phyloP scores from a whole-genome alignment of 1,140 invertebrate species.

The Megalopta genalis region DNA sequence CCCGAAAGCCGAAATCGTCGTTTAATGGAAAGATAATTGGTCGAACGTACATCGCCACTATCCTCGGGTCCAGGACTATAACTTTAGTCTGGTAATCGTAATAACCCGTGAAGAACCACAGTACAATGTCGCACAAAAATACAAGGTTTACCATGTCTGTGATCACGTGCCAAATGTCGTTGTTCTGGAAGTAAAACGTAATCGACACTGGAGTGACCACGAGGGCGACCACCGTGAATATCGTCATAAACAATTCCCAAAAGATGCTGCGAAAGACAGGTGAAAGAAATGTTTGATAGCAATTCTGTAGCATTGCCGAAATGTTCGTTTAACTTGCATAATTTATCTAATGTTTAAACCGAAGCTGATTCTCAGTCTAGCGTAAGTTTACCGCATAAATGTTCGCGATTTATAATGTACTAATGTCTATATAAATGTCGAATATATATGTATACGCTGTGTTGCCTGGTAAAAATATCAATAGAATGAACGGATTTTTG shows the following conservation, averaged over 20 bases:
- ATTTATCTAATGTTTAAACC: too few relatives aligned
- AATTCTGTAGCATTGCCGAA: too few relatives aligned
- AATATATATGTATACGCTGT: too few relatives aligned
- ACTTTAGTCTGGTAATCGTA: slow-evolving; percentile 63
- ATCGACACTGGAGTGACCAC: slow-evolving; percentile 60
- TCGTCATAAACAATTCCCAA: slow-evolving; percentile 69
- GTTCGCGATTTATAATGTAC: too few relatives aligned
- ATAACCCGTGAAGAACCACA: slow-evolving; percentile 73
- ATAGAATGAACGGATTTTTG: too few relatives aligned
- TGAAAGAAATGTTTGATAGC: too few relatives aligned
- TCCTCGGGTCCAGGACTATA: slow-evolving; percentile 63
- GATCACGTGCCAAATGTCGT: slow-evolving; percentile 29
- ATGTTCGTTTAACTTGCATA: too few relatives aligned
- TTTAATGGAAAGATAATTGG: not conserved
- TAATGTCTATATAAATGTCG: too few relatives aligned
- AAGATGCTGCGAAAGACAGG: slow-evolving; percentile 49
- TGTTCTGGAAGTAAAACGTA: slow-evolving; percentile 56
- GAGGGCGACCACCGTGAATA: slow-evolving; percentile 52
- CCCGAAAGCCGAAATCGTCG: too few relatives aligned
- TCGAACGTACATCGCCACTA: slow-evolving; percentile 63
- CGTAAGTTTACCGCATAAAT: too few relatives aligned
- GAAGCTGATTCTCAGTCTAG: too few relatives aligned
- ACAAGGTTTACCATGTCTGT: slow-evolving; percentile 53
- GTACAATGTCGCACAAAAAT: slow-evolving; percentile 60
- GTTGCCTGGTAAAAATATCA: too few relatives aligned